Base-by-base conservation (phyloP, 2,797 vertebrate genomes). In the Sebastes minor region DNA sequence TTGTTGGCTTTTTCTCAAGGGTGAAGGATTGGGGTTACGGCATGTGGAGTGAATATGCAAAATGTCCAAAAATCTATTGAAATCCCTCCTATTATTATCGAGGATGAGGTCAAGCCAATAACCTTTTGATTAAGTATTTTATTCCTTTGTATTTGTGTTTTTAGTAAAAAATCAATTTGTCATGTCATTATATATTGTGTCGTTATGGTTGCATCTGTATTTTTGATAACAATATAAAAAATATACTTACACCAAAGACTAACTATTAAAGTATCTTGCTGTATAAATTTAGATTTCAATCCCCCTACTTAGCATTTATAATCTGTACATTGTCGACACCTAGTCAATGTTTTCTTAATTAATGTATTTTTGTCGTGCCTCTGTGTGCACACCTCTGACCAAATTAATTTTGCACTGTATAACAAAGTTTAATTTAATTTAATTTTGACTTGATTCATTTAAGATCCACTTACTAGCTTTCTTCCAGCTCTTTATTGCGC, bases 1-100 rank as follows among this genome's bases (percentile, higher is more conserved):
- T n/a, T 3, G 18, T 14, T 70, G 74, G 63, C 33, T 70, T 75
- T 69, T 75, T 62, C 65, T 76, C 71, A 20, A 5, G 14, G 20
- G 10, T 71, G 81, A 83, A 64, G 38, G 57, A 79, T 61, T 10
- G 35, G 25, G 61, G 60, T 81, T 38, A 62, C 1, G 23, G 35
- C 71, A 27, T 63, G 71, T 20, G 46, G 63, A 72, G 80, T 75
- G 57, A 30, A 23, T 27, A 12, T 32, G 10, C 0, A 13, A 63
- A 70, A 60, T 6, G 4, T 10, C 20, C 11, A 27, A 53, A 49
- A 18, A 42, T 25, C 14, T 2, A 28, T 12, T 38, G 4, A 59
- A 75, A 69, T 53, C 12, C 8, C 2, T 10, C 12, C 1, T 57
- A 4, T 64, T 25, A 14, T 30, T 9, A 3, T 14, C 33, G 16